Evolutionary conservation across 2,888 invertebrate genomes (phyloP), one percentile per base, ranked within the genome.

Genomic region (Aquatica leii): DNA sequence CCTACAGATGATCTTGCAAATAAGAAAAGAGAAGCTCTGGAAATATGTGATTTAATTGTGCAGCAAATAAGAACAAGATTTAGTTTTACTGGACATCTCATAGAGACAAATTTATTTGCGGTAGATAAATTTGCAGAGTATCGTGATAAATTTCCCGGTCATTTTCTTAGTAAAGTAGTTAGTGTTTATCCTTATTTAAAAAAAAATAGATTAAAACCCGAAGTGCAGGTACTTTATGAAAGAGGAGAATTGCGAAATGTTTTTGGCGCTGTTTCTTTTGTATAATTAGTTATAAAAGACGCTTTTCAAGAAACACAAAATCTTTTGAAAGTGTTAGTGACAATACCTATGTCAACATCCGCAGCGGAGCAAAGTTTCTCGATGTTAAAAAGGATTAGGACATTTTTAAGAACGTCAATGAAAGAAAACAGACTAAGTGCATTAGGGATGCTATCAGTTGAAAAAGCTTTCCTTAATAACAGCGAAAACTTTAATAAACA

Each of bases 391-490:
- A n/a, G n/a, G n/a, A n/a, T n/a, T n/a, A n/a, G n/a, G n/a, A n/a
- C n/a, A n/a, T n/a, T n/a, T 31, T 31, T 4, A 31, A 31, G 31
- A 31, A 31, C 4, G 5, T 31, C 31, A 9, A 31, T 31, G 31
- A 31, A 31, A 31, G 4, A 31, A 31, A 9, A 6, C 9, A 31
- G 31, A 31, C 31, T 31, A 6, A 31, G 31, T 9, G n/a, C 21
- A 11, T 48, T 48, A 20, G 48, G 12, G 20, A 20, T 48, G 20
- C 21, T 48, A 21, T 48, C 15, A 2, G 17, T 11, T n/a, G 48
- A 48, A 48, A 48, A 48, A 48, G 9, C 9, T 8, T 48, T 48
- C 6, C 17, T 48, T 48, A 48, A 18, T 20, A 18, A 15, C 9
- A 48, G 15, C 8, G 17, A 20, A 1, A 48, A 48, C 20, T 48